phyloP scores from a whole-genome alignment of 1,140 invertebrate species.

The Portunus trituberculatus region DNA sequence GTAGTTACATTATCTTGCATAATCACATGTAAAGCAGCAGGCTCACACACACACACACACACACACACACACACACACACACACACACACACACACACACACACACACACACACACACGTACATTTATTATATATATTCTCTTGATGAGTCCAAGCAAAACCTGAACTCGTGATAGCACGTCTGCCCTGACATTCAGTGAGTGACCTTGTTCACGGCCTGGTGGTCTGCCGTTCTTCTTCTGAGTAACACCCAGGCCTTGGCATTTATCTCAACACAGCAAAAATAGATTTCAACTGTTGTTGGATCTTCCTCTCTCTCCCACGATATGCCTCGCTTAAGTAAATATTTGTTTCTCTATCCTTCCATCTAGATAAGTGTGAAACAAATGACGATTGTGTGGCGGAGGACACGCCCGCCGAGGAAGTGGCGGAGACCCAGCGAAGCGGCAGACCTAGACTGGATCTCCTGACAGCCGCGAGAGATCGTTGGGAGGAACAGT shows the following conservation, averaged over 20 bases:
- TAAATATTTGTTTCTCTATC: not conserved
- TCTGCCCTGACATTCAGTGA: not conserved
- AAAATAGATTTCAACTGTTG: not conserved
- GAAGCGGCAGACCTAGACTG: not conserved
- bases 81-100: too few relatives aligned
- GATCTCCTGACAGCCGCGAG: not conserved
- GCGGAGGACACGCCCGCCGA: conserved; percentile 3
- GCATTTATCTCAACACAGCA: not conserved
- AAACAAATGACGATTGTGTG: conserved; percentile 36
- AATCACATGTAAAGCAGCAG: too few relatives aligned
- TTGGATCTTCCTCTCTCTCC: not conserved
- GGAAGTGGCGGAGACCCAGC: not conserved
- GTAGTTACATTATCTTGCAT: too few relatives aligned
- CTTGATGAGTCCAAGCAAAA: not conserved
- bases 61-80: too few relatives aligned
- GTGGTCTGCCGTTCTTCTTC: not conserved
- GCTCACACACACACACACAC: too few relatives aligned
- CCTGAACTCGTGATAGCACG: not conserved
- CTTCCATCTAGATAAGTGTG: conserved; percentile 38
- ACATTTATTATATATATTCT: too few relatives aligned
- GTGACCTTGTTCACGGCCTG: not conserved
- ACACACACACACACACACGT: too few relatives aligned
- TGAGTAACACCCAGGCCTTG: not conserved
- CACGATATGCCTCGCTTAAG: not conserved
- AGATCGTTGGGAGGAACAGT: conserved; percentile 39